Percentiles rank a stretch among this genome's conserved stretches.
phyloP scores from a whole-genome alignment of 2,888 invertebrate species.

The Danaus chrysippus region DNA sequence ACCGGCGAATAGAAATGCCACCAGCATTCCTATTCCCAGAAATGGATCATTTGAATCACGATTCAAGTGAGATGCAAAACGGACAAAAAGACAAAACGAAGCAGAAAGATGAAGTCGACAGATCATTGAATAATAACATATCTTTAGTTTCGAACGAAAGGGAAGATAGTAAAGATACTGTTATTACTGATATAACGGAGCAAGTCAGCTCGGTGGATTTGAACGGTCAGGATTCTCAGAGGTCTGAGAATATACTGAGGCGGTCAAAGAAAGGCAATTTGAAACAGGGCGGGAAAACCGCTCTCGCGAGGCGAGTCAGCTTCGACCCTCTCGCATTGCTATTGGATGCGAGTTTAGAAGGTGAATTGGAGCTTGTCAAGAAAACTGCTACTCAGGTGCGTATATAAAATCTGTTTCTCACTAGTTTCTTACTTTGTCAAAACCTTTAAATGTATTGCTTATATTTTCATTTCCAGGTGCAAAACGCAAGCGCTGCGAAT shows the following conservation, averaged over 20 bases:
- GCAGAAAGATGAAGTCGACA: conserved; percentile 68
- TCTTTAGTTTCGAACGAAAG: conserved; percentile 53
- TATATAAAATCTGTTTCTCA: background rate
- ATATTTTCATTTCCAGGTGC: conserved; percentile 76
- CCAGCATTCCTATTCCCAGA: conserved; percentile 90
- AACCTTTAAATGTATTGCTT: conserved; percentile 4
- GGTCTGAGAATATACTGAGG: conserved; percentile 78
- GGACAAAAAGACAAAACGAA: conserved; percentile 59
- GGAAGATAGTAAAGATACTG: conserved; percentile 65
- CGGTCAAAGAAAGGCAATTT: conserved; percentile 89
- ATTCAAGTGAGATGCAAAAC: conserved; percentile 52
- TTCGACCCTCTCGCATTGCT: conserved; percentile 98
- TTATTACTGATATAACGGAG: conserved; percentile 68
- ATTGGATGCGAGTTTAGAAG: conserved; percentile 98
- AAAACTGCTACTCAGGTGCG: conserved; percentile 93
- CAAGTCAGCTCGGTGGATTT: conserved; percentile 74
- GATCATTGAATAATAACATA: conserved; percentile 56
- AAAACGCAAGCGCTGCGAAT: conserved; percentile 97
- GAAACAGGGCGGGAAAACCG: conserved; percentile 86
- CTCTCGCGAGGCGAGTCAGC: conserved; percentile 91
- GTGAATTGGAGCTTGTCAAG: conserved; percentile 97
- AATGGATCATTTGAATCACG: conserved; percentile 81
- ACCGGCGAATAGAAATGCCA: conserved; percentile 89
- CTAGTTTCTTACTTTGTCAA: background rate
- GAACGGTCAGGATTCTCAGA: conserved; percentile 77